Base-by-base conservation (phyloP, 2,888 invertebrate species). In the Xanthia togata region DNA sequence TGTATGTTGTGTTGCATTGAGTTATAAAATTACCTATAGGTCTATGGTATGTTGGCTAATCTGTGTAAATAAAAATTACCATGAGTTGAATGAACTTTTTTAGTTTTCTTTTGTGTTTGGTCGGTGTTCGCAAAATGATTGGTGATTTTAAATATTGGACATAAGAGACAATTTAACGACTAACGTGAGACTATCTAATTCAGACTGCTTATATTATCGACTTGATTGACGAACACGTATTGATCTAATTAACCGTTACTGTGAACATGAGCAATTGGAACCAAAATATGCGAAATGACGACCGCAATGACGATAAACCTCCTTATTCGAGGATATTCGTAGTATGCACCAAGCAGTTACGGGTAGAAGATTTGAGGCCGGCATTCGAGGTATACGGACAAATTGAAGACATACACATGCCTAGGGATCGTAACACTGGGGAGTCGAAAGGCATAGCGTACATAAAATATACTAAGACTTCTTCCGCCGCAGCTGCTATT, bases 391-490 rank as follows among this genome's bases (percentile, higher is more conserved):
- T 97, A 87, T 99, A 97, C 95, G 99, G 99, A 5, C 97, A 97
- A 71, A 98, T 99, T 79, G 98, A 99, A 93, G 98, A 99, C 93
- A 97, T 99, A 78, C 98, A 98, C 97, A 97, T 99, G 90, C 98
- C 99, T 20, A 98, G 98, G 94, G 98, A 99, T 92, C 98, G 98
- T 77, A 97, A 96, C 84, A 98, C 98, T 41, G 98, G 98, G 62
- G 98, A 98, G 88, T 98, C 98, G 87, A 99, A 99, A 97, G 99
- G 99, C 72, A 98, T 99, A 80, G 98, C 98, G 0, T 99, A 99
- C 92, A 98, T 99, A 20, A 99, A 99, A 93, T 99, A 97, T 94
- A 97, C 97, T 0, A 99, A 98, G 96, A 99, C 99, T 0, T 99
- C 99, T 0, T 98, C 99, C 91, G 99, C 99, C 4, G 99, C 99